phyloP scores from a whole-genome alignment of 2,113 vertebrate genomes.

The Gnathonemus longibarbis region DNA sequence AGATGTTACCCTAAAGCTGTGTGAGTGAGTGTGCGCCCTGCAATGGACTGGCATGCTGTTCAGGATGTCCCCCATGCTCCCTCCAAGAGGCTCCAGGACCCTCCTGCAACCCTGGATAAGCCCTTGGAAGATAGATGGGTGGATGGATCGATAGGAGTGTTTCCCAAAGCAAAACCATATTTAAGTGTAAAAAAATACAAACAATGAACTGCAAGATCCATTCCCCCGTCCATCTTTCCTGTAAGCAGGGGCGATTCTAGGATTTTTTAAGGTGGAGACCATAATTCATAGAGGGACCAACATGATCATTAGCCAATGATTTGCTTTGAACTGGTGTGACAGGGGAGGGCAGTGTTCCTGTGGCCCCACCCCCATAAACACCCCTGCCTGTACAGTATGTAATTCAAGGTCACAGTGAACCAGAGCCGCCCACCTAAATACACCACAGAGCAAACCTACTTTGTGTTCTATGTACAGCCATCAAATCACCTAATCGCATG shows the following conservation, averaged over 20 bases:
- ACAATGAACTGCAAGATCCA: neutral
- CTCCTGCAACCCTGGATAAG: neutral
- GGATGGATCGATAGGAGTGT: neutral
- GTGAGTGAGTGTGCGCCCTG: neutral
- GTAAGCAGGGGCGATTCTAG: neutral
- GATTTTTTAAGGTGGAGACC: neutral
- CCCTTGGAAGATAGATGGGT: neutral
- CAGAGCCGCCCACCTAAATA: neutral
- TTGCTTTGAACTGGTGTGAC: neutral
- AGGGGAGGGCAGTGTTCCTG: neutral
- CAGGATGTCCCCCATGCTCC: neutral
- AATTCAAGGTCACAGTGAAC: neutral
- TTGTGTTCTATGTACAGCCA: neutral
- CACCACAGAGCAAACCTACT: neutral
- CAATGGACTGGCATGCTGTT: neutral
- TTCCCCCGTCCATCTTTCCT: neutral
- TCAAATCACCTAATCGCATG: neutral
- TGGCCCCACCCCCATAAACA: neutral
- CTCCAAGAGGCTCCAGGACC: neutral
- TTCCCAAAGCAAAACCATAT: slow-evolving; percentile 1
- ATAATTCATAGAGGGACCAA: neutral
- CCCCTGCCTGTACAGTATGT: neutral
- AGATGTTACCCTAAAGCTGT: neutral
- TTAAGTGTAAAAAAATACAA: neutral
- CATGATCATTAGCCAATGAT: neutral